Conservation (phyloP, 2,797 vertebrate species). For the Oreochromis mossambicus region DNA sequence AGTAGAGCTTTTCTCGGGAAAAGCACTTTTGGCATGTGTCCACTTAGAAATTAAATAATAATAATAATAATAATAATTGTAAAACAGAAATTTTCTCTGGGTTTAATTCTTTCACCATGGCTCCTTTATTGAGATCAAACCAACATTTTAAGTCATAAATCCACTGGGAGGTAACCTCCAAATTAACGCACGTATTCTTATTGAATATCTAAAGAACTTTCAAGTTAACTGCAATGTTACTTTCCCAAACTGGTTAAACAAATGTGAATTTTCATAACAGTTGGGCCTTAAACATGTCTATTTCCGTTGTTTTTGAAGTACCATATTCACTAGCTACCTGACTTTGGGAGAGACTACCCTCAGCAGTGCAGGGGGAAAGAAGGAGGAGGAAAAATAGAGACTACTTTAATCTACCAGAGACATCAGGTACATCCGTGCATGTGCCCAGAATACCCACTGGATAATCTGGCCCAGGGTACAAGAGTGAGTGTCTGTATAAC, state of each 20-base stretch:
- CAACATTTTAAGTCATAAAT: neutral
- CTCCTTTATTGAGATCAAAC: neutral
- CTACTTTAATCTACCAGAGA: neutral
- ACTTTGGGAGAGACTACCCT: neutral
- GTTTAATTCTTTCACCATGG: neutral
- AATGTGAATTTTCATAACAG: rapidly evolving
- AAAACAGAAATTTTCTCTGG: neutral
- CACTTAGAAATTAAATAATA: neutral
- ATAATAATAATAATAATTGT: neutral
- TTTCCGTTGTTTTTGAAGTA: neutral
- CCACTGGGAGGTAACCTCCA: neutral
- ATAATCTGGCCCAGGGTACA: neutral
- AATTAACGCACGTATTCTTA: neutral
- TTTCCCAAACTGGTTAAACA: neutral
- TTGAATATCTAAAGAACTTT: neutral
- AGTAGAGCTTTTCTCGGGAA: rapidly evolving
- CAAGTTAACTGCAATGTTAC: neutral
- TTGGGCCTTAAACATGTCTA: neutral
- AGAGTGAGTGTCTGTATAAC: neutral
- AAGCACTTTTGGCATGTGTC: neutral
- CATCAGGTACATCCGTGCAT: neutral
- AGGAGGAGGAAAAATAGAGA: neutral
- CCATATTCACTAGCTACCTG: neutral
- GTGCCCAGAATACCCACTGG: neutral
- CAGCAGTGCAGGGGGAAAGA: neutral